A percentile compares a stretch with the other conserved stretches of the same genome.
Conservation (phyloP, 2,797 vertebrate genomes). For the Gadopsis bispinosus region DNA sequence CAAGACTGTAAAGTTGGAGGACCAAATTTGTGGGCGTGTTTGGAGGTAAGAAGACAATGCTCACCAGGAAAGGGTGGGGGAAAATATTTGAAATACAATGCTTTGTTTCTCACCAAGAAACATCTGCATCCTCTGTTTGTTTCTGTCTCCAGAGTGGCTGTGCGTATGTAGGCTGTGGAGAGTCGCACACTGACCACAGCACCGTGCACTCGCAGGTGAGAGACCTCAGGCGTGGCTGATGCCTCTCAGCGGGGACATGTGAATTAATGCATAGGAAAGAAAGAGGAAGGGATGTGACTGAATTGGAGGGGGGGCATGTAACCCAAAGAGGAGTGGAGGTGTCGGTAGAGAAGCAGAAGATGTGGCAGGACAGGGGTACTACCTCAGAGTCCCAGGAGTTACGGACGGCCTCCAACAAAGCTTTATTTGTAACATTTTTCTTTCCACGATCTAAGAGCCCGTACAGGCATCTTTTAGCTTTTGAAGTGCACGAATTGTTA, state of each 20-base stretch:
- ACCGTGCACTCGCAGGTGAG: constrained; percentile 97
- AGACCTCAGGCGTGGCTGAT: constrained; percentile 1
- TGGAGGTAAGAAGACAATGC: constrained; percentile 89
- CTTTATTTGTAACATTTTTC: constrained; percentile 55
- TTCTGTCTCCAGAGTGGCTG: constrained; percentile 90
- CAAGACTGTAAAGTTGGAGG: constrained; percentile 97
- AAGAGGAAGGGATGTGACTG: neutral
- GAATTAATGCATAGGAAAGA: neutral
- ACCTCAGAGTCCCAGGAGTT: constrained; percentile 42
- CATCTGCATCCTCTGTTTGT: constrained; percentile 11
- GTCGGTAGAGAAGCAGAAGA: constrained; percentile 19
- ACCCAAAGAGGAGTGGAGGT: constrained; percentile 21
- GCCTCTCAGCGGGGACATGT: neutral
- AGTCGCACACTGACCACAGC: constrained; percentile 97
- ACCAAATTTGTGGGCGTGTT: constrained; percentile 98
- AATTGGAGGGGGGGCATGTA: neutral
- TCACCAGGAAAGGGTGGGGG: neutral
- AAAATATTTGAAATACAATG: constrained; percentile 18
- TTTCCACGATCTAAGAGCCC: constrained; percentile 24
- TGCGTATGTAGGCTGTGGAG: constrained; percentile 96
- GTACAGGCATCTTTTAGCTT: constrained; percentile 50
- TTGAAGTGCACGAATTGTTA: constrained; percentile 49
- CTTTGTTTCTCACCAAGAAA: neutral
- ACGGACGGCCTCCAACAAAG: constrained; percentile 25
- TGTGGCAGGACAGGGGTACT: constrained; percentile 39